A percentile compares a stretch with the other conserved stretches of the same genome.
These are phyloP conservation scores for Clarias magur DNA, from an alignment of 2,113 vertebrate species.

Conservation along the genomic window DNA sequence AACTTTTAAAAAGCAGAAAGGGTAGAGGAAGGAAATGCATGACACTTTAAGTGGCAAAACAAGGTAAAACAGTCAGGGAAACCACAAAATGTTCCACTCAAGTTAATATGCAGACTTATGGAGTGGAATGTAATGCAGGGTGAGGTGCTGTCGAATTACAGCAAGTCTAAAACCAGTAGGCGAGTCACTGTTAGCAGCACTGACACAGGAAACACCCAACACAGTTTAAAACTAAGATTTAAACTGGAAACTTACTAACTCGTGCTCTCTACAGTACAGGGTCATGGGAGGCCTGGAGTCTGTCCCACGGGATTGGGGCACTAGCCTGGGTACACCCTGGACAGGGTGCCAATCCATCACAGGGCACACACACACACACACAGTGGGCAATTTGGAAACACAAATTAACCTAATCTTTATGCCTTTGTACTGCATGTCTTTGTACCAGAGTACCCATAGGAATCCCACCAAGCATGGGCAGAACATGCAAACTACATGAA, in stretches of 20 bases:
- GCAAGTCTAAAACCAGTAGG: constrained; percentile 9
- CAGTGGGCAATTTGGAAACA: too few species aligned
- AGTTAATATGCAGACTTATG: neutral
- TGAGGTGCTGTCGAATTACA: neutral
- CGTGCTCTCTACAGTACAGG: too few species aligned
- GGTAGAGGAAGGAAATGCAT: neutral
- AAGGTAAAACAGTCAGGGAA: neutral
- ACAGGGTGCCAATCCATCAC: too few species aligned
- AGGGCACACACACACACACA: too few species aligned
- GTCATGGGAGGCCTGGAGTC: too few species aligned
- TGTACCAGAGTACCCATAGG: too few species aligned
- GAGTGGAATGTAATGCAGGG: neutral
- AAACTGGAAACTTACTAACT: neutral
- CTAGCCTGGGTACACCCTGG: too few species aligned
- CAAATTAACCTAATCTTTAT: too few species aligned
- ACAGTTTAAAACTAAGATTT: neutral
- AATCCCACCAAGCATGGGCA: too few species aligned
- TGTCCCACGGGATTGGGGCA: too few species aligned
- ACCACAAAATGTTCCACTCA: neutral
- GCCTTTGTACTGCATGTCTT: too few species aligned
- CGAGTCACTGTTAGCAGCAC: neutral
- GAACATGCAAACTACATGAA: too few species aligned
- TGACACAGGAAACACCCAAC: neutral
- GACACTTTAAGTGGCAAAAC: neutral
- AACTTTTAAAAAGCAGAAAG: neutral